Conservation (phyloP, 2,113 vertebrate genomes). For the Hymenochirus boettgeri region DNA sequence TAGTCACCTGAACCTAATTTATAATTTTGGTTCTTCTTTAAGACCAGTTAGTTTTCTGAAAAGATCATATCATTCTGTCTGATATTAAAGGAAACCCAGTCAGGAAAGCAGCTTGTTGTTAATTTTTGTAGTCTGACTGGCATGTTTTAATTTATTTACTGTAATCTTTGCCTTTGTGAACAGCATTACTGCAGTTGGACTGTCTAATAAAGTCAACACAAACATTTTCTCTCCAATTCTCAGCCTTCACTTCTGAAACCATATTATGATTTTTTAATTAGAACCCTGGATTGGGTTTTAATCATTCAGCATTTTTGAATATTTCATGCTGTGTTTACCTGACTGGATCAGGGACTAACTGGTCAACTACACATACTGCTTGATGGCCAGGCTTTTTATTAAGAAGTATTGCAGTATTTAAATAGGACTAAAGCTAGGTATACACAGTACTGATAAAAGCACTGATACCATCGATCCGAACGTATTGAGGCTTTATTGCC, state of each 20-base stretch:
- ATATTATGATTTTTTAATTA: constrained; percentile 19
- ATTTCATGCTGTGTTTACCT: too few species aligned
- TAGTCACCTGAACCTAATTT: too few species aligned
- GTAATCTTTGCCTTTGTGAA: constrained; percentile 25
- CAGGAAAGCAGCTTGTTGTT: constrained; percentile 27
- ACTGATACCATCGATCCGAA: too few species aligned
- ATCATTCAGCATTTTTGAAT: too few species aligned
- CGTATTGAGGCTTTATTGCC: too few species aligned
- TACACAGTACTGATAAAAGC: too few species aligned
- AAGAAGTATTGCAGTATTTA: too few species aligned
- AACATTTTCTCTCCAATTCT: constrained; percentile 20
- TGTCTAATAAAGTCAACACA: constrained; percentile 41
- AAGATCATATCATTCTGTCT: constrained; percentile 9
- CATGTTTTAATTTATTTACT: constrained; percentile 40
- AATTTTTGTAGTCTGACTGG: constrained; percentile 30
- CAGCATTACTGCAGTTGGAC: constrained; percentile 13
- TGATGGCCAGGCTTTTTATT: too few species aligned
- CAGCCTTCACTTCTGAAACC: constrained; percentile 19
- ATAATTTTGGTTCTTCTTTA: background rate
- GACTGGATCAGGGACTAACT: too few species aligned
- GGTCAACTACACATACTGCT: too few species aligned
- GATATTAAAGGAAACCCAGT: background rate
- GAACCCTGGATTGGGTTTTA: too few species aligned
- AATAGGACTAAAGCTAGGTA: too few species aligned
- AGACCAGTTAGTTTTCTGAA: background rate